phyloP scores from a whole-genome alignment of 2,888 invertebrate genomes.

The Neoscelio sp. region DNA sequence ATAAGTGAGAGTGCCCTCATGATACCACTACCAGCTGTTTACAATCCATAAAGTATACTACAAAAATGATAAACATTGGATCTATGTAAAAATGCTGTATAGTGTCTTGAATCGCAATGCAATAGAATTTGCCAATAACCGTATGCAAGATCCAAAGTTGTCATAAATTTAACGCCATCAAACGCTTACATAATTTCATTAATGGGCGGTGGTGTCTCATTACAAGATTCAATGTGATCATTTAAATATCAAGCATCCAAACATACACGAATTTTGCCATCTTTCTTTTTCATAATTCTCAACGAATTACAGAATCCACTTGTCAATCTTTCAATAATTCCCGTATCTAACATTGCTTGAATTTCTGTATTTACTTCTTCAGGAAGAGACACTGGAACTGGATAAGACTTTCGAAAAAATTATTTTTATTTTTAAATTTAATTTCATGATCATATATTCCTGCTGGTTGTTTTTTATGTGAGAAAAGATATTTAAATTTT shows the following conservation, averaged over 20 bases:
- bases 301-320: conserved; percentile 74
- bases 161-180: conserved; percentile 52
- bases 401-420: conserved; percentile 67
- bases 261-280: conserved; percentile 73
- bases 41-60: too few species aligned
- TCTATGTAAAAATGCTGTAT: conserved; percentile 67
- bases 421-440: background rate
- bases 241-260: conserved; percentile 76
- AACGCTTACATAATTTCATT: conserved; percentile 59
- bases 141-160: conserved; percentile 65
- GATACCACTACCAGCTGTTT: too few species aligned
- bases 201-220: conserved; percentile 68
- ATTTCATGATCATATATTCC: conserved; percentile 69
- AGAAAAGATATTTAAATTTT: conserved; percentile 59
- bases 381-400: conserved; percentile 71
- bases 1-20: too few species aligned
- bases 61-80: background rate
- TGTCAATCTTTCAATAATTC: conserved; percentile 71
- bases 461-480: conserved; percentile 62
- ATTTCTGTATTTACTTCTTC: conserved; percentile 70
- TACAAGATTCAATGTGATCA: conserved; percentile 70
- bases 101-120: conserved; percentile 45
- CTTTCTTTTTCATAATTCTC: conserved; percentile 73
- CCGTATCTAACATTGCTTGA: conserved; percentile 69
- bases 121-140: conserved; percentile 71